phyloP scores from a whole-genome alignment of 2,888 invertebrate genomes.

The Thysanoteuthis rhombus region DNA sequence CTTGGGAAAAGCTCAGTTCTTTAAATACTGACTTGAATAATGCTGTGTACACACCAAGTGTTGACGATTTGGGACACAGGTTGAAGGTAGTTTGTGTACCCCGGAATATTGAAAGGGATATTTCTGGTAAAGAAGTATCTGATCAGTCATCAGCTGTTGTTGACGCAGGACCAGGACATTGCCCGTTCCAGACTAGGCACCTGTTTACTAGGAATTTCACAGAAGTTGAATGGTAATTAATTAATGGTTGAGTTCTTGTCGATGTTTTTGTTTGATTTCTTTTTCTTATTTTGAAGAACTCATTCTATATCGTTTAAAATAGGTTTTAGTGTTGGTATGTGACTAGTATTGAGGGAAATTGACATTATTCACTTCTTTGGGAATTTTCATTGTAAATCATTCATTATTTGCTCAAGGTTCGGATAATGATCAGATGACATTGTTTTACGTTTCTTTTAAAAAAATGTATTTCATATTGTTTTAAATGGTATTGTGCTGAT shows the following conservation, averaged over 20 bases:
- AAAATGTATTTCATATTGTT: too few species aligned
- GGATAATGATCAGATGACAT: too few species aligned
- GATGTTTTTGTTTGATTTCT: too few species aligned
- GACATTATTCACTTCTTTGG: too few species aligned
- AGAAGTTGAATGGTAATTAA: conserved; percentile 70
- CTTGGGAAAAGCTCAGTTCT: conserved; percentile 74
- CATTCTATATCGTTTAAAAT: too few species aligned
- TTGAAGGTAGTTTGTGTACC: conserved; percentile 75
- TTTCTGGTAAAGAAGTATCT: conserved; percentile 75
- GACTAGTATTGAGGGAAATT: too few species aligned
- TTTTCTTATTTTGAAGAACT: too few species aligned
- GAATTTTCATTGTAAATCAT: too few species aligned
- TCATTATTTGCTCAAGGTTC: too few species aligned
- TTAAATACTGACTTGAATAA: conserved; percentile 57
- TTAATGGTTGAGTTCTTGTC: background rate
- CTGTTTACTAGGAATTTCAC: conserved; percentile 75
- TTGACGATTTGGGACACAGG: conserved; percentile 74
- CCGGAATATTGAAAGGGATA: conserved; percentile 40
- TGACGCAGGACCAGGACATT: conserved; percentile 80
- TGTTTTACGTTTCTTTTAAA: too few species aligned
- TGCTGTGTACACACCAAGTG: conserved; percentile 74
- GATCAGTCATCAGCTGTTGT: conserved; percentile 73
- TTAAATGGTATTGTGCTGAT: too few species aligned
- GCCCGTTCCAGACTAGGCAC: conserved; percentile 85
- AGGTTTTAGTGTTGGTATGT: too few species aligned